Evolutionary conservation across 1,140 invertebrate species (phyloP), one percentile per base, ranked within the genome.

Genomic region (Paraescarpia echinospica): DNA sequence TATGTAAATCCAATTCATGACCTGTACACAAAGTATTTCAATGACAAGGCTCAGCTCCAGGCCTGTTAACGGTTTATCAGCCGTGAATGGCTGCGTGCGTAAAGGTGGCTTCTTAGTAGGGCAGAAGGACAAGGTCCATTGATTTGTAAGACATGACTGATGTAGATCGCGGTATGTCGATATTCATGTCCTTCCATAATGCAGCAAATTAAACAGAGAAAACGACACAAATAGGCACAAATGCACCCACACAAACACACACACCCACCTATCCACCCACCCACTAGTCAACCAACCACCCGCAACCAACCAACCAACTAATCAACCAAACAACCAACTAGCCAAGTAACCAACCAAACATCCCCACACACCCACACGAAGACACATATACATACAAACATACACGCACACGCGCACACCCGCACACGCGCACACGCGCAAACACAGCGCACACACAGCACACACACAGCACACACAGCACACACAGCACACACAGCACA

Each of bases 361-460:
- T 88, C n/a, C 89, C 35, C 35, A 34, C 90, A 91, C 90, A 89
- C 90, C 51, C 90, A 90, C 88, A 91, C 90, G n/a, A n/a, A n/a
- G n/a, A 92, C 89, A 77, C 92, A 93, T 91, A 41, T 12, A 41
- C 41, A 41, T 12, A 41, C 41, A 93, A 33, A 91, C 91, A 93
- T 91, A 93, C 59, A 93, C 90, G 93, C 91, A 93, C 92, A 93
- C 92, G 12, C 41, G 12, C 41, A 41, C 41, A 41, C 41, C 4
- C 41, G 12, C 41, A 41, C 41, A 41, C 41, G 12, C 41, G 12
- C 41, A 41, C 41, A 41, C 41, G 4, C 12, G 41, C 41, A 41
- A 41, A 4, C 12, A 12, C 4, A 41, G 41, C 12, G 41, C 4
- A 12, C 4, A 41, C 41, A 41, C 41, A 6, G 41, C 4, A 41